Base-by-base conservation (phyloP, 2,113 vertebrate species). In the Istiophorus platypterus region DNA sequence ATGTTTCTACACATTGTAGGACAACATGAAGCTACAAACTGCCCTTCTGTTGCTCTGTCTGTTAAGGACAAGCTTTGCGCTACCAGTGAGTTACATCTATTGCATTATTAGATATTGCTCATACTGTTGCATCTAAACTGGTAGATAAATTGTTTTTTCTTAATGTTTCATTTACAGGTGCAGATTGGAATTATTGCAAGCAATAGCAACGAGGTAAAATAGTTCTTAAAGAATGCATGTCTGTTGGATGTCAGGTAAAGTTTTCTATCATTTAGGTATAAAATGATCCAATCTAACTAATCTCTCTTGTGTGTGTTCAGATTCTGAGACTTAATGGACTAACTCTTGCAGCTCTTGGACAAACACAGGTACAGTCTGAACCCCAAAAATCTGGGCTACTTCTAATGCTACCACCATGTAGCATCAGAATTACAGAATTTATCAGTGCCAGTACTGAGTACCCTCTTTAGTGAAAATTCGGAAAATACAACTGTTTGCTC, bases 191-290 rank as follows among this genome's bases (percentile, higher is more conserved):
- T 96, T 64, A 85, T 95, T 75, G 92, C 89, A 34, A 96, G 95
- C 85, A 95, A 95, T 87, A 96, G 95, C 78, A 95, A 95, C 82
- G 95, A 96, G 94, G 95, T 95, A 91, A 88, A 42, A 39, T 17
- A 27, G 2, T 4, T 59, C 8, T 39, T 31, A n/a, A 41, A 49
- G 1, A 1, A 8, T 52, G 68, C 0, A 5, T 75, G 1, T 52
- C 31, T 54, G 1, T 45, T 68, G 2, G 24, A 24, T 10, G 4
- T 5, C 9, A 7, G 7, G 37, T 49, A 3, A 34, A 13, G 17
- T 15, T 54, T 27, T 14, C 27, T 31, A 17, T 74, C 9, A 34
- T 9, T 51, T 18, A 51, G 18, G 8, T 73, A 56, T 27, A 37
- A 51, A 31, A 15, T 31, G 22, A 22, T 0, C 22, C 7, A 7